Conservation (phyloP, 2,113 vertebrate genomes). For the Ahaetulla prasina region DNA sequence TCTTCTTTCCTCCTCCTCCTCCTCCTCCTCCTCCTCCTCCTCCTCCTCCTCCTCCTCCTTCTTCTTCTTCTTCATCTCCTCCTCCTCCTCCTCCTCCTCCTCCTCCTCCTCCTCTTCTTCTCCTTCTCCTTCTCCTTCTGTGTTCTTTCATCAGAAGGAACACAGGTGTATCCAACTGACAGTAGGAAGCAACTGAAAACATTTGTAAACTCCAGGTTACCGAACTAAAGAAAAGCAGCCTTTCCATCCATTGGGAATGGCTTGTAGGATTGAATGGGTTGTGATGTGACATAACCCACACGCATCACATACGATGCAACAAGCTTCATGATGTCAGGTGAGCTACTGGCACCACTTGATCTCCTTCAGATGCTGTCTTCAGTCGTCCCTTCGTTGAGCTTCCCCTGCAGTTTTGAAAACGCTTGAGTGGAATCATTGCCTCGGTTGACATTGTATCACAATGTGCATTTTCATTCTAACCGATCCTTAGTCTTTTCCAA, state of each 20-base stretch:
- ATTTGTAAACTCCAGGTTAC: background rate
- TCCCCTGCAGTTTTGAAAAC: background rate
- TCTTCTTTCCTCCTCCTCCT: too few species aligned
- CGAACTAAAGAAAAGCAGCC: background rate
- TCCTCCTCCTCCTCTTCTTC: too few species aligned
- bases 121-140: too few species aligned
- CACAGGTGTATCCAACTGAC: background rate
- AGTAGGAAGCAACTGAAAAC: background rate
- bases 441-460: background rate
- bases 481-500: conserved; percentile 47
- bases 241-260: background rate
- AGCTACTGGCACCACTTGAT: background rate
- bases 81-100: too few species aligned
- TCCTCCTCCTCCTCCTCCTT: too few species aligned
- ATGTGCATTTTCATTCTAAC: conserved; percentile 40
- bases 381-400: fast-evolving
- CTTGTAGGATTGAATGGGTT: background rate
- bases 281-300: too few species aligned
- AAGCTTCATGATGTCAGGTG: background rate
- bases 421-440: background rate
- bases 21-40: too few species aligned
- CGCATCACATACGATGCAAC: background rate
- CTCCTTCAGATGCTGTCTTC: background rate
- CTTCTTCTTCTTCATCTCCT: too few species aligned
- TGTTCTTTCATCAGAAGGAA: background rate